phyloP scores from a whole-genome alignment of 2,888 invertebrate species.

The Chelonus formosanus region DNA sequence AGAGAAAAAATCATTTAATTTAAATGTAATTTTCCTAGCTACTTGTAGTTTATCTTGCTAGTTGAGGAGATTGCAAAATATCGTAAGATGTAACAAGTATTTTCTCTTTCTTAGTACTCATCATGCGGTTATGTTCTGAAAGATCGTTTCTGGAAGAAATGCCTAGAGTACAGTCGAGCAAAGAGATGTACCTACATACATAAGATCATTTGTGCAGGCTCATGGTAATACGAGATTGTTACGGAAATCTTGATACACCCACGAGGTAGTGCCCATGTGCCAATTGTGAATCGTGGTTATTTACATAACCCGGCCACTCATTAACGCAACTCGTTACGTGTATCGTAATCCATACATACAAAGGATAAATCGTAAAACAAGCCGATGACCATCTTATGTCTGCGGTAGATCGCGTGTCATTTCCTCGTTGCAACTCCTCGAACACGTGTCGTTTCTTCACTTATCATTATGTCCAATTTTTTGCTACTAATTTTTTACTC shows the following conservation, averaged over 20 bases:
- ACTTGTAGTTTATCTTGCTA: conserved; percentile 5
- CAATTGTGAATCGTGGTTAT: conserved; percentile 35
- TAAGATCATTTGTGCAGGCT: conserved; percentile 25
- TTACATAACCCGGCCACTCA: conserved; percentile 36
- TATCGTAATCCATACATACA: conserved; percentile 34
- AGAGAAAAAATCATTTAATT: neutral
- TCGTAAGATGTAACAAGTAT: neutral
- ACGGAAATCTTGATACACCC: conserved; percentile 56
- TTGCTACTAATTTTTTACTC: neutral
- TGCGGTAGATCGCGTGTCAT: conserved; percentile 42
- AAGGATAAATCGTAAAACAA: conserved; percentile 16
- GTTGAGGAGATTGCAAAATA: conserved; percentile 14
- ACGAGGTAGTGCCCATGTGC: conserved; percentile 43
- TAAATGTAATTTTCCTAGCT: neutral
- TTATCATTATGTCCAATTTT: conserved; percentile 4
- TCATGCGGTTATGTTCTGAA: conserved; percentile 1
- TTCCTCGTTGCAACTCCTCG: conserved; percentile 18
- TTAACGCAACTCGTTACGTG: conserved; percentile 47
- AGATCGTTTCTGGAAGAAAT: neutral
- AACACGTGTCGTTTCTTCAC: conserved; percentile 16
- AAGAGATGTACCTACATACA: conserved; percentile 6
- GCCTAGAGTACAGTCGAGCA: neutral
- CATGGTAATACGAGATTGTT: conserved; percentile 52
- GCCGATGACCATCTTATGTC: conserved; percentile 21
- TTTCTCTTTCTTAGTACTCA: neutral